These are phyloP conservation scores for Lampris megalopsis DNA, from an alignment of 2,113 vertebrate genomes.

Conservation along the genomic window DNA sequence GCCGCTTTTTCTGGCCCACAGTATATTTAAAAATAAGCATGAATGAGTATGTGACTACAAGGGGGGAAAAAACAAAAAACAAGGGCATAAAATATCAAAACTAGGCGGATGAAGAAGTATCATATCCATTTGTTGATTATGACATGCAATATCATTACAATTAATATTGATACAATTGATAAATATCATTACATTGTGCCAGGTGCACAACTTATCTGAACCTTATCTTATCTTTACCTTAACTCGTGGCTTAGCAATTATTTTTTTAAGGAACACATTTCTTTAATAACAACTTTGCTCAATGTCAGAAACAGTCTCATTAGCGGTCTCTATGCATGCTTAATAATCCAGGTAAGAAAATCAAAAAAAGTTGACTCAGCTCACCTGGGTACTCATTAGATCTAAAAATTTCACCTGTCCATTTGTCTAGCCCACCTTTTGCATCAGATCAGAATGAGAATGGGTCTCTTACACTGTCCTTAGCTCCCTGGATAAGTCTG, in stretches of 20 bases:
- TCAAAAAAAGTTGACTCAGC: no score
- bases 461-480: conserved; percentile 49
- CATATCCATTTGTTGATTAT: no score
- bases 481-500: conserved; percentile 15
- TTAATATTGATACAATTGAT: no score
- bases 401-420: no score
- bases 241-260: no score
- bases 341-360: no score
- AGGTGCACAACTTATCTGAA: neutral
- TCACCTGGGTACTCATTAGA: no score
- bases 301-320: no score
- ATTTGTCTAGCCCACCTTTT: neutral
- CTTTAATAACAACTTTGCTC: no score
- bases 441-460: neutral
- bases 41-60: conserved; percentile 11
- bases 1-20: conserved; percentile 53
- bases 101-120: no score
- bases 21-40: conserved; percentile 69
- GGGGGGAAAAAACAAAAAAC: neutral
- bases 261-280: no score
- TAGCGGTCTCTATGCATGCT: no score
- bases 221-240: neutral
- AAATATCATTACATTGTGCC: neutral
- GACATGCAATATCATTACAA: neutral
- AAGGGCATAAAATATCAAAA: neutral